phyloP scores from a whole-genome alignment of 2,797 vertebrate species.

The Acrocephalus scirpaceus region DNA sequence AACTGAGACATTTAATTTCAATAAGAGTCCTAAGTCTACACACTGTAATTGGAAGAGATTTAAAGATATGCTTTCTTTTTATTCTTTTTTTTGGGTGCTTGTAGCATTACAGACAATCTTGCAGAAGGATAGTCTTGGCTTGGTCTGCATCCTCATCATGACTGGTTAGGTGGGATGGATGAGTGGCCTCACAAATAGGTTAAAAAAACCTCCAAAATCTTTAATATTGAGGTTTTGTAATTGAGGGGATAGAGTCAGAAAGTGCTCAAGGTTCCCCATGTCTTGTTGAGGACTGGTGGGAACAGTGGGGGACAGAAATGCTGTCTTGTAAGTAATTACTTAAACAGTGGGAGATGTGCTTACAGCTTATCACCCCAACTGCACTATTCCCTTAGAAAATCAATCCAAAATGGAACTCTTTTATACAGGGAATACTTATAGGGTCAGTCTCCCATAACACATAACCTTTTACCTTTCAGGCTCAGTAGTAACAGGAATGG shows the following conservation, averaged over 20 bases:
- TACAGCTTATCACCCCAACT: background rate
- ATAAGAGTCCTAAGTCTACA: background rate
- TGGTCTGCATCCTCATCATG: background rate
- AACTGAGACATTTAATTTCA: background rate
- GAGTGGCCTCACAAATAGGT: background rate
- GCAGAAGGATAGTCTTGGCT: background rate
- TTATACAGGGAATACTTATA: background rate
- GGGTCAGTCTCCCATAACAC: background rate
- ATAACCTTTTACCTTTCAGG: background rate
- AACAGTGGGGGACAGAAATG: background rate
- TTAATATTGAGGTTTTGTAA: background rate
- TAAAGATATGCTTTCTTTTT: background rate
- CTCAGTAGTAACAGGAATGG: background rate
- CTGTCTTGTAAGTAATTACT: background rate
- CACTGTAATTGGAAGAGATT: background rate
- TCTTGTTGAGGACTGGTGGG: background rate
- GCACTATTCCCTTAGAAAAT: background rate
- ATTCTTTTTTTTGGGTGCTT: background rate
- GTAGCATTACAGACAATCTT: background rate
- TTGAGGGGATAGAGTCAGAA: background rate
- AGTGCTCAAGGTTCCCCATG: background rate
- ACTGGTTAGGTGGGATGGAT: background rate
- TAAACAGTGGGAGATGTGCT: background rate
- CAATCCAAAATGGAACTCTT: background rate
- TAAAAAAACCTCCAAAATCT: background rate